These are phyloP conservation scores for Sylvicola cinctus DNA, from an alignment of 2,888 invertebrate genomes.

Conservation along the genomic window DNA sequence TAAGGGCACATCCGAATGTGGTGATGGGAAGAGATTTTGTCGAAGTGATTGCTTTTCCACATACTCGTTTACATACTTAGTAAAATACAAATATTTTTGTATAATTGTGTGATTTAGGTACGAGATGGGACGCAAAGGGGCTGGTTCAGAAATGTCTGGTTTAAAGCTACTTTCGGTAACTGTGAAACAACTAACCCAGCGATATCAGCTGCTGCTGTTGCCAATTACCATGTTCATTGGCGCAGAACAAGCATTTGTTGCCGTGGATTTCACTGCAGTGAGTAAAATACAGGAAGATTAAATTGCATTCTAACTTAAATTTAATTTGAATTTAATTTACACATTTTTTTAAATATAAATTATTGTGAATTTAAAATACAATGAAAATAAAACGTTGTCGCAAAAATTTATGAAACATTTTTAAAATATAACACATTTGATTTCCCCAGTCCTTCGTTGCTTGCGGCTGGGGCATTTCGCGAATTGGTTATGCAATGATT, in stretches of 20 bases:
- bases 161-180: conserved; percentile 52
- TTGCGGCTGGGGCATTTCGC: conserved; percentile 71
- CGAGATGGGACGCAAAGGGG: conserved; percentile 33
- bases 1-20: too few relatives aligned
- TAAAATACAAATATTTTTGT: neutral
- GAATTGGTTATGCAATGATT: conserved; percentile 87
- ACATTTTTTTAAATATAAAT: conserved; percentile 6
- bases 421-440: too few relatives aligned
- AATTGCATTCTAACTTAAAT: conserved; percentile 2
- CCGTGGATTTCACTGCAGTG: conserved; percentile 64
- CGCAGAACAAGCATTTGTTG: conserved; percentile 79
- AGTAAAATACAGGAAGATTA: too few relatives aligned
- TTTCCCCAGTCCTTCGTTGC: conserved; percentile 72
- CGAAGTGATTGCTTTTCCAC: too few relatives aligned
- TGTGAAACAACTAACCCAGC: conserved; percentile 49
- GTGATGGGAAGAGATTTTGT: too few relatives aligned
- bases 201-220: conserved; percentile 62
- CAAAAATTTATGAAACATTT: too few relatives aligned
- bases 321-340: neutral
- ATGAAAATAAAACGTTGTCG: too few relatives aligned
- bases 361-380: too few relatives aligned
- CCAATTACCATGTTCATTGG: conserved; percentile 89
- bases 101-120: conserved; percentile 25
- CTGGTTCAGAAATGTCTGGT: conserved; percentile 41
- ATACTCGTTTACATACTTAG: neutral